phyloP scores from a whole-genome alignment of 2,797 vertebrate species.

The Lateolabrax maculatus region DNA sequence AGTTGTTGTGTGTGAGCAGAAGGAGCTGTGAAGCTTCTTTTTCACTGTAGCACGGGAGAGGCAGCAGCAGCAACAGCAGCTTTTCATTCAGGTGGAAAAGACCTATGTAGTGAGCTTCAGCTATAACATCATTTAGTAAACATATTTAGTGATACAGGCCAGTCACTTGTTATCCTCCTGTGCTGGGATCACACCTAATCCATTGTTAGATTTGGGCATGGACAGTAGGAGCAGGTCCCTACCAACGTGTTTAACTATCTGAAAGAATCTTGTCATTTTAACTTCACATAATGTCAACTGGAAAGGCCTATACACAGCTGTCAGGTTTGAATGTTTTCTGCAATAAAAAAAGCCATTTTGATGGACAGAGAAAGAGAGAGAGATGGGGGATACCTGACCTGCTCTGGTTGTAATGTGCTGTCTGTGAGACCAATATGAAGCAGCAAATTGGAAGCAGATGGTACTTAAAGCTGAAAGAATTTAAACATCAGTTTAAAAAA shows the following conservation, averaged over 20 bases:
- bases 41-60: background rate
- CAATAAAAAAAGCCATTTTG: background rate
- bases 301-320: background rate
- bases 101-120: background rate
- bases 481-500: too few relatives aligned
- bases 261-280: background rate
- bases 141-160: background rate
- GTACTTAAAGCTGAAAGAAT: background rate
- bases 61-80: background rate
- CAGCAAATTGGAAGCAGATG: background rate
- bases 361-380: background rate
- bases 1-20: background rate
- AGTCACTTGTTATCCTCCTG: background rate
- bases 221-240: background rate
- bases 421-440: background rate
- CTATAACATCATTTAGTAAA: background rate
- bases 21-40: background rate
- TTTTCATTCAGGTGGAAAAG: slow-evolving; percentile 1
- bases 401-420: background rate
- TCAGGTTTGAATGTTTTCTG: background rate
- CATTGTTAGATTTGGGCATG: background rate
- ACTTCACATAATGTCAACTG: background rate
- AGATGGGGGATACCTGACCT: background rate
- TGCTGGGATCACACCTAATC: slow-evolving; percentile 53
- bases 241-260: background rate